phyloP scores from a whole-genome alignment of 2,888 invertebrate species.

The Lumbricus terrestris region DNA sequence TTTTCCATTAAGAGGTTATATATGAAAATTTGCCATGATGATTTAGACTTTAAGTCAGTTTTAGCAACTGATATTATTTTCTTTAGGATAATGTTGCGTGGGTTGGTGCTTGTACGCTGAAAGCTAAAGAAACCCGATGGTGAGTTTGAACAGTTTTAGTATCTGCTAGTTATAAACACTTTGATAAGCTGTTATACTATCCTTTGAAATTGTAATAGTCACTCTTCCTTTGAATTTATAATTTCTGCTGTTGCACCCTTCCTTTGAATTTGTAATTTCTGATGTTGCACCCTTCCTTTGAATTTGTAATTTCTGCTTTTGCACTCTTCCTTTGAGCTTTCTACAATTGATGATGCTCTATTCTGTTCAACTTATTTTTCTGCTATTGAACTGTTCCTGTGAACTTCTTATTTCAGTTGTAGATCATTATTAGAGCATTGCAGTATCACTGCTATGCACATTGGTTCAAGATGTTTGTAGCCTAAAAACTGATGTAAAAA shows the following conservation, averaged over 20 bases:
- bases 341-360: too few relatives aligned
- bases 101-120: conserved; percentile 35
- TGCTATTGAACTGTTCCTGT: background rate
- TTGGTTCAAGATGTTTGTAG: background rate
- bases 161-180: background rate
- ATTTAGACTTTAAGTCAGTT: background rate
- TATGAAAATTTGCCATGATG: too few relatives aligned
- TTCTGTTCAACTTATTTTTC: background rate
- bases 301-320: background rate
- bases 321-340: background rate
- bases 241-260: background rate
- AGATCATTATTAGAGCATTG: background rate
- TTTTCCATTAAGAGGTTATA: too few relatives aligned
- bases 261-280: background rate
- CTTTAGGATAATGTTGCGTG: conserved; percentile 34
- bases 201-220: background rate
- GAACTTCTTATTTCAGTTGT: background rate
- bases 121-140: conserved; percentile 29
- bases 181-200: background rate
- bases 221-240: too few relatives aligned
- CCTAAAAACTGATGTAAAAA: background rate
- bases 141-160: conserved; percentile 14
- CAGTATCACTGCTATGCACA: background rate
- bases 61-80: background rate
- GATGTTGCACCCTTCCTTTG: background rate